Evolutionary conservation across 2,888 invertebrate genomes (phyloP).

Genomic region (Strigamia transsilvanica): DNA sequence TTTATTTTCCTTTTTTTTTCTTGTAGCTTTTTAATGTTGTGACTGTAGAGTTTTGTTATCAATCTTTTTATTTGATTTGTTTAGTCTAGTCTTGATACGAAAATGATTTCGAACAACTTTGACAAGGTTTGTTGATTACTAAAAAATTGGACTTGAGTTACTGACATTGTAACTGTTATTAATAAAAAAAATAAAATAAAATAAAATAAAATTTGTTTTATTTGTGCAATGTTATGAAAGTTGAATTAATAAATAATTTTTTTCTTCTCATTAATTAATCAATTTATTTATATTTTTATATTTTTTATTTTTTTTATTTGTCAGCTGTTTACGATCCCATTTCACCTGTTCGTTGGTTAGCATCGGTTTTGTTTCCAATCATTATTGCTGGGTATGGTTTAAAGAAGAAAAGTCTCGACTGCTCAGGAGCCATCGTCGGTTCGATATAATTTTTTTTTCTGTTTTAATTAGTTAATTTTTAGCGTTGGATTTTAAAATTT

Average conservation of each 20-base stretch:
- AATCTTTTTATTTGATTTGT: too few relatives aligned
- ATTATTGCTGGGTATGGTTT: slow-evolving; percentile 74
- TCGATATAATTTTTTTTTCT: neutral
- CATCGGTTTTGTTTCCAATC: slow-evolving; percentile 73
- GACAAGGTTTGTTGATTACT: too few relatives aligned
- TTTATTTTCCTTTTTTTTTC: slow-evolving; percentile 1
- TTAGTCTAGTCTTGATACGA: too few relatives aligned
- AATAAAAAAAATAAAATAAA: neutral
- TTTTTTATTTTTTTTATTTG: slow-evolving; percentile 29
- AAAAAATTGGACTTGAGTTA: neutral
- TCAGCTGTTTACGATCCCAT: slow-evolving; percentile 61
- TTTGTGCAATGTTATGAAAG: neutral
- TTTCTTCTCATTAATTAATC: neutral
- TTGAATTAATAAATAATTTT: neutral
- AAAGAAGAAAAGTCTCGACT: slow-evolving; percentile 73
- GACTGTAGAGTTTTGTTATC: too few relatives aligned
- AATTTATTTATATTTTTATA: neutral
- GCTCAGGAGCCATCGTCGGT: slow-evolving; percentile 76
- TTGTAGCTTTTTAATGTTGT: neutral
- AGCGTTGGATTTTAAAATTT: too few relatives aligned
- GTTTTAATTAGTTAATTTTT: neutral
- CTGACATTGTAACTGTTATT: neutral
- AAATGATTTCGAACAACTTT: too few relatives aligned
- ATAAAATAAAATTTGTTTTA: too few relatives aligned
- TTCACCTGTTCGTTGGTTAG: slow-evolving; percentile 74